phyloP scores from a whole-genome alignment of 2,888 invertebrate genomes.

The Anarsia innoxiella region DNA sequence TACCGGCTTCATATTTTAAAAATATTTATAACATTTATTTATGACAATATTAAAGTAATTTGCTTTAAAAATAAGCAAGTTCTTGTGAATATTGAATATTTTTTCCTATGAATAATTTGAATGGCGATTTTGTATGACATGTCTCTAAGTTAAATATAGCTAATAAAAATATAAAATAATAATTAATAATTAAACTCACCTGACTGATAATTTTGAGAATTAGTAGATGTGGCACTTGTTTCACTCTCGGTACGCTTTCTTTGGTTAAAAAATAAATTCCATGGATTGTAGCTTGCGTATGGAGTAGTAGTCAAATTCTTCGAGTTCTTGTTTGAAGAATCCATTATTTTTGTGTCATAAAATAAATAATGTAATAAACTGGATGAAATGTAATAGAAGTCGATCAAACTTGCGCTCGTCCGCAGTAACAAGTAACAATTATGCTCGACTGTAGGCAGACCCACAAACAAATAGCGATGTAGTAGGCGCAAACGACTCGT shows the following conservation, averaged over 20 bases:
- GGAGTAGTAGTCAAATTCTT: conserved; percentile 39
- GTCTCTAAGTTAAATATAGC: too few relatives aligned
- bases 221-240: conserved; percentile 50
- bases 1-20: too few relatives aligned
- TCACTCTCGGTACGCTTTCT: conserved; percentile 62
- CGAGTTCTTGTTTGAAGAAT: conserved; percentile 44
- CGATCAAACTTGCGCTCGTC: conserved; percentile 22
- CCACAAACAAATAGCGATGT: conserved; percentile 17
- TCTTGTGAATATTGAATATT: too few relatives aligned
- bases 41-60: too few relatives aligned
- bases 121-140: too few relatives aligned
- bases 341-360: conserved; percentile 33
- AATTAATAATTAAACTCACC: conserved; percentile 45
- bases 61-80: too few relatives aligned
- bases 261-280: conserved; percentile 58
- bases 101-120: too few relatives aligned
- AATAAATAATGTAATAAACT: not conserved
- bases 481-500: conserved; percentile 22
- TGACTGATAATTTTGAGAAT: conserved; percentile 42
- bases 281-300: conserved; percentile 48
- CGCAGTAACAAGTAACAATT: conserved; percentile 4
- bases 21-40: too few relatives aligned
- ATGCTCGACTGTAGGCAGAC: not conserved
- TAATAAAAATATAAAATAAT: too few relatives aligned
- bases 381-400: conserved; percentile 9